Evolutionary conservation across 2,797 vertebrate species (phyloP).

Genomic region (Sylvilagus floridanus): DNA sequence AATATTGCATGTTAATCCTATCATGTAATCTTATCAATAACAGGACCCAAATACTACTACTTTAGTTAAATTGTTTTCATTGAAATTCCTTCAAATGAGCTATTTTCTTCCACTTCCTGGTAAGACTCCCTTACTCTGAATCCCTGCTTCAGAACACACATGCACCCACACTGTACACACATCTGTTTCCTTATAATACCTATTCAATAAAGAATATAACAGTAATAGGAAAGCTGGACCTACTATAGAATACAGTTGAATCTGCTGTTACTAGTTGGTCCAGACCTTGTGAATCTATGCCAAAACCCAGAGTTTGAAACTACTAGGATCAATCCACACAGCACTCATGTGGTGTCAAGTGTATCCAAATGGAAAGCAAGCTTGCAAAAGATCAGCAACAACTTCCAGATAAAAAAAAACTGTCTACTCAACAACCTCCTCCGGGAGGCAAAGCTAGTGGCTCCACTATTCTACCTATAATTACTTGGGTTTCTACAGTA

Average conservation of each 20-base stretch:
- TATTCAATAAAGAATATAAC: constrained; percentile 6
- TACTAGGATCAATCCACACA: constrained; percentile 1
- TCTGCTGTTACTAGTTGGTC: constrained; percentile 11
- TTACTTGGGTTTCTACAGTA: background rate
- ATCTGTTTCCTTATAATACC: background rate
- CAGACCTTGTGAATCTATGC: constrained; percentile 45
- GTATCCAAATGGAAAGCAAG: background rate
- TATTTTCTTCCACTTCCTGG: background rate
- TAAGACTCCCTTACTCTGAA: background rate
- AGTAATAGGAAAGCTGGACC: background rate
- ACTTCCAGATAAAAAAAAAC: background rate
- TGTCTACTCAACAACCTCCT: background rate
- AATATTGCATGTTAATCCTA: background rate
- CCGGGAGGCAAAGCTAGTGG: background rate
- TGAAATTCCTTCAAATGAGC: background rate
- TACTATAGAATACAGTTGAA: background rate
- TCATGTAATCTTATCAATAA: background rate
- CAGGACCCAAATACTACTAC: background rate
- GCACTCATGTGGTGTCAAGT: background rate
- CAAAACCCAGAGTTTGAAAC: constrained; percentile 44
- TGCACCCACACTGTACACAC: background rate
- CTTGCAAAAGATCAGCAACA: background rate
- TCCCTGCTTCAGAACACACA: background rate
- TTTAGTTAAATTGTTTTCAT: background rate
- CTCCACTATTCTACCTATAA: background rate